Evolutionary conservation across 2,797 vertebrate genomes (phyloP).

Genomic region (Eulemur coronatus): DNA sequence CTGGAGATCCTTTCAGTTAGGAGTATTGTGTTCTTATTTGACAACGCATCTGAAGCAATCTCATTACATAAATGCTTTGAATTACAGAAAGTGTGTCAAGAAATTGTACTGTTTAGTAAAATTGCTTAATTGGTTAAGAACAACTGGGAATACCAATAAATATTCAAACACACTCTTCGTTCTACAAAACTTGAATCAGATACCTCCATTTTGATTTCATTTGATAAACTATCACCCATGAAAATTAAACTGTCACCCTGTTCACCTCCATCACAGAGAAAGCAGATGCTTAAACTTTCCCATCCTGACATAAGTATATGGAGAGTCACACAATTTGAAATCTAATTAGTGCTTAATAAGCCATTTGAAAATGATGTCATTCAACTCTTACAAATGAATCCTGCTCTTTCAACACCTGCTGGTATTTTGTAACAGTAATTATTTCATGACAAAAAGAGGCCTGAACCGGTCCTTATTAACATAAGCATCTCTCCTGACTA

Average conservation of each 20-base stretch:
- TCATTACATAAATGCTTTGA: not conserved
- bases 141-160: not conserved
- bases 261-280: slow-evolving; percentile 55
- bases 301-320: slow-evolving; percentile 60
- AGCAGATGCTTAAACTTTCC: slow-evolving; percentile 75
- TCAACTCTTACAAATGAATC: slow-evolving; percentile 80
- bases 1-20: not conserved
- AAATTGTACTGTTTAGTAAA: not conserved
- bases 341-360: slow-evolving; percentile 84
- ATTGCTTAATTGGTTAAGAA: not conserved
- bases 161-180: not conserved
- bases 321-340: slow-evolving; percentile 78
- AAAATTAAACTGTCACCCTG: slow-evolving; percentile 72
- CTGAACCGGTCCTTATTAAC: slow-evolving; percentile 62
- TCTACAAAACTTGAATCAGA: not conserved
- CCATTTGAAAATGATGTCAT: slow-evolving; percentile 81
- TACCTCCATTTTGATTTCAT: slow-evolving; percentile 51
- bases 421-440: slow-evolving; percentile 81
- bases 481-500: slow-evolving; percentile 69
- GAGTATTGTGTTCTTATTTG: not conserved
- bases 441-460: slow-evolving; percentile 75
- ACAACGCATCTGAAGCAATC: not conserved
- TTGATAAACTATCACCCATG: slow-evolving; percentile 49
- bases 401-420: slow-evolving; percentile 81
- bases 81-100: not conserved